Conservation (phyloP, 1,140 invertebrate species). For the Pseudoatta argentina region DNA sequence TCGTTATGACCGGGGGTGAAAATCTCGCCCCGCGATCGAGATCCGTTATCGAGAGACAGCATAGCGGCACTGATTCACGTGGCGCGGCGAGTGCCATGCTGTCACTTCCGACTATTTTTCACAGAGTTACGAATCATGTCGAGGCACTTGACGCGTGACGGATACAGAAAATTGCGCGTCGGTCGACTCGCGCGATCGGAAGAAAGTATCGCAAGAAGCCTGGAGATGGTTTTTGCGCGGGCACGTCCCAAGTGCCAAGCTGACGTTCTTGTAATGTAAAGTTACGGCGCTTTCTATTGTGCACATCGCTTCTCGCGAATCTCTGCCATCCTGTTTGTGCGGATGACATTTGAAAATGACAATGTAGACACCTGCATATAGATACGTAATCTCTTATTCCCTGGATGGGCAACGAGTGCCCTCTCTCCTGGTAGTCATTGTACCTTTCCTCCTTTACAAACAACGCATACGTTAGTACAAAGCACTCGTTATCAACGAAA, state of each 20-base stretch:
- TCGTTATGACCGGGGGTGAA: constrained; percentile 4
- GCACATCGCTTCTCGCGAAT: neutral
- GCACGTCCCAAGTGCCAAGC: neutral
- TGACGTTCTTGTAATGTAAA: constrained; percentile 6
- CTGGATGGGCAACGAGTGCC: neutral
- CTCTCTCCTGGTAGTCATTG: neutral
- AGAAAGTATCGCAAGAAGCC: constrained; percentile 46
- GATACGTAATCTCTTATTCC: constrained; percentile 1
- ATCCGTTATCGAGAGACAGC: constrained; percentile 26
- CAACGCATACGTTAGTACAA: neutral
- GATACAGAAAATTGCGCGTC: constrained; percentile 38
- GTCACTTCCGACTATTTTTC: constrained; percentile 54
- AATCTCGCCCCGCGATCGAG: constrained; percentile 57
- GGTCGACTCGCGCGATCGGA: constrained; percentile 24
- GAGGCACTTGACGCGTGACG: constrained; percentile 33
- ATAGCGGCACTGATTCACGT: neutral
- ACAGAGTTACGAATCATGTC: constrained; percentile 25
- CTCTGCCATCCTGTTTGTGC: neutral
- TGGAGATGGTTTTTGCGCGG: neutral
- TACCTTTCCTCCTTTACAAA: neutral
- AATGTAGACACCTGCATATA: constrained; percentile 9
- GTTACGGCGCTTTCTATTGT: constrained; percentile 46
- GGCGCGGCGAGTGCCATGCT: neutral
- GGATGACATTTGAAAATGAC: constrained; percentile 11
- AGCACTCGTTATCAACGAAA: neutral